These are phyloP conservation scores for Thalassarche chlororhynchos DNA, from an alignment of 2,113 vertebrate genomes.

Conservation along the genomic window DNA sequence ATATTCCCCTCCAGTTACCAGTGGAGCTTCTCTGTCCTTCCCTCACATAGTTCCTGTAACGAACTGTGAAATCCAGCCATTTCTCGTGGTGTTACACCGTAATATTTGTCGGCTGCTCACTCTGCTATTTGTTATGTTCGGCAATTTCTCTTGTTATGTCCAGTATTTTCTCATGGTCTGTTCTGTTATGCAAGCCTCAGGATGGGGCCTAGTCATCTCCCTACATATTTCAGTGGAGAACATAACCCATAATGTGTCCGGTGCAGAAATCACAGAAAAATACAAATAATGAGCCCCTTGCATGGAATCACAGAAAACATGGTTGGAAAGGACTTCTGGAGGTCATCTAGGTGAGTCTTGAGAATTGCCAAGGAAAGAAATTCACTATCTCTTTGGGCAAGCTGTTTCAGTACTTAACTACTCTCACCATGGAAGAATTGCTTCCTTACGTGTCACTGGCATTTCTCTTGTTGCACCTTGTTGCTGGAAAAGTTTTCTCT, in stretches of 20 bases:
- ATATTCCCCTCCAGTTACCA: background rate
- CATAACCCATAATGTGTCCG: accelerated
- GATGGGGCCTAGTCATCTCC: background rate
- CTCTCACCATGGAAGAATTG: background rate
- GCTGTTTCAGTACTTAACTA: background rate
- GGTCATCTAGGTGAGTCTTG: background rate
- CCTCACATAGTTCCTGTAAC: background rate
- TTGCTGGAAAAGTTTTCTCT: background rate
- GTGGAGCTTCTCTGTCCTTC: background rate
- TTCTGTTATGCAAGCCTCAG: background rate
- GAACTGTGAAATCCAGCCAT: background rate
- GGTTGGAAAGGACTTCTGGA: background rate
- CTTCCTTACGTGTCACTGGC: background rate
- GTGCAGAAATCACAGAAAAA: background rate
- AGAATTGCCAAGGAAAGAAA: background rate
- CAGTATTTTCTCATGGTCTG: background rate
- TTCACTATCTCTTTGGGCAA: background rate
- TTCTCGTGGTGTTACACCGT: background rate
- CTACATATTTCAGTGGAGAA: background rate
- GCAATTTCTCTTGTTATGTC: background rate
- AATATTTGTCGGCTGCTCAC: background rate
- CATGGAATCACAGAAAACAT: background rate
- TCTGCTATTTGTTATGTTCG: background rate
- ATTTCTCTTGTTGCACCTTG: background rate
- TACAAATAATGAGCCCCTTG: background rate